These are phyloP conservation scores for Zeus faber DNA, from an alignment of 2,113 vertebrate species.

Conservation along the genomic window DNA sequence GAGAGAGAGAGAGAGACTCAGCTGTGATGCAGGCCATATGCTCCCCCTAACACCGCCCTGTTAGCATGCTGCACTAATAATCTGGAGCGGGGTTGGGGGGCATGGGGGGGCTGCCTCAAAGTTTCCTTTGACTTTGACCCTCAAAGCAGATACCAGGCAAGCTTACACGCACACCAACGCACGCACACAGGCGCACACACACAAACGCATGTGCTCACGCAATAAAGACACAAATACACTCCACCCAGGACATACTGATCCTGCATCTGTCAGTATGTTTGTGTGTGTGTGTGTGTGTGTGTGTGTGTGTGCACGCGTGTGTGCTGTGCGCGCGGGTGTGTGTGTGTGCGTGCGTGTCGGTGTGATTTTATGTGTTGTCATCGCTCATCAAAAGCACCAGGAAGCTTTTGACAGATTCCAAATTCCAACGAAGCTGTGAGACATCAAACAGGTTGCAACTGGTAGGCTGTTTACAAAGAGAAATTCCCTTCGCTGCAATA, in stretches of 20 bases:
- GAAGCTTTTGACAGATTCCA: slow-evolving; percentile 26
- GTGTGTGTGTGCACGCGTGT: background rate
- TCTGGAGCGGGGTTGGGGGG: slow-evolving; percentile 37
- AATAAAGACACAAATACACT: no score
- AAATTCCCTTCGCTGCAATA: background rate
- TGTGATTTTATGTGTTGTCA: background rate
- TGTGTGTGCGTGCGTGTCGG: background rate
- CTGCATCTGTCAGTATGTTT: background rate
- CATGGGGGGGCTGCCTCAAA: slow-evolving; percentile 25
- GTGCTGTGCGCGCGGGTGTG: background rate
- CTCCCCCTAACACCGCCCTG: slow-evolving; percentile 67
- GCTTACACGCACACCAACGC: slow-evolving; percentile 7
- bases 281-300: background rate
- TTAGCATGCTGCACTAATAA: slow-evolving; percentile 73
- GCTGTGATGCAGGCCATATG: slow-evolving; percentile 74
- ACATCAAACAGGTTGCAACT: slow-evolving; percentile 5
- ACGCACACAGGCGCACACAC: background rate
- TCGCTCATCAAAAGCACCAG: slow-evolving; percentile 13
- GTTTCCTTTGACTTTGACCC: slow-evolving; percentile 44
- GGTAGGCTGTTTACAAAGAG: slow-evolving; percentile 14
- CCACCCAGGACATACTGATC: background rate
- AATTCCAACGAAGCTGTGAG: slow-evolving; percentile 9
- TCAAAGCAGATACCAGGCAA: slow-evolving; percentile 35
- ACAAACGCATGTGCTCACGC: background rate
- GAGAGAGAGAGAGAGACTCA: slow-evolving; percentile 24